A percentile compares a stretch with the other conserved stretches of the same genome.
phyloP scores from a whole-genome alignment of 1,140 invertebrate species.

The Drosophila triauraria region DNA sequence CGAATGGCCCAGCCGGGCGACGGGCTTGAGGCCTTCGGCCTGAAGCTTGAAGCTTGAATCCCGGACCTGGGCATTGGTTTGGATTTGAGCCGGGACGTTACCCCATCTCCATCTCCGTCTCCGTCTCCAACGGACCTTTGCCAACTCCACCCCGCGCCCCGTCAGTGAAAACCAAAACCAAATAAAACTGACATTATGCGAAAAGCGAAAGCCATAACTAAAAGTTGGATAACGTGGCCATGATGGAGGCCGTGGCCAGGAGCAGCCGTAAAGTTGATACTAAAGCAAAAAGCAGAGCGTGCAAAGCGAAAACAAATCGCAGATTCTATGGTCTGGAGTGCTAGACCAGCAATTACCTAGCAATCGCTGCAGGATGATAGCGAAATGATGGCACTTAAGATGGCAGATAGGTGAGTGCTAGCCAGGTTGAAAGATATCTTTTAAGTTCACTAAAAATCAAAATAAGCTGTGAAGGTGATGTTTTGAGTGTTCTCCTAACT shows the following conservation, averaged over 20 bases:
- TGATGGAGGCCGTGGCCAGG: slow-evolving; percentile 55
- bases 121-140: background rate
- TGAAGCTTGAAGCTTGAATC: slow-evolving; percentile 4
- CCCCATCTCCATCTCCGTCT: background rate
- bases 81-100: slow-evolving; percentile 32
- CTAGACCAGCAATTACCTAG: slow-evolving; percentile 30
- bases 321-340: slow-evolving; percentile 19
- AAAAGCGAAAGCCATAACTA: slow-evolving; percentile 84
- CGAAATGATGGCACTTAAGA: background rate
- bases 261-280: slow-evolving; percentile 72
- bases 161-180: slow-evolving; percentile 80
- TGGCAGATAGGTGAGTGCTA: background rate
- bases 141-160: slow-evolving; percentile 6
- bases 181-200: slow-evolving; percentile 84
- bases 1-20: slow-evolving; percentile 54
- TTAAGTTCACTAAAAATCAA: background rate
- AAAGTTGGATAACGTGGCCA: slow-evolving; percentile 79
- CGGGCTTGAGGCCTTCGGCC: slow-evolving; percentile 23
- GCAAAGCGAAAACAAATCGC: slow-evolving; percentile 39
- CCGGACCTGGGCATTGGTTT: slow-evolving; percentile 25
- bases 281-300: slow-evolving; percentile 40
- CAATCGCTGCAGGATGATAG: background rate
- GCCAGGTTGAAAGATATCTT: too few relatives aligned
- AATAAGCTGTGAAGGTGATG: background rate
- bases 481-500: background rate